Evolutionary conservation across 2,113 vertebrate genomes (phyloP), one percentile per base, ranked within the genome.

Genomic region (Salminus brasiliensis): DNA sequence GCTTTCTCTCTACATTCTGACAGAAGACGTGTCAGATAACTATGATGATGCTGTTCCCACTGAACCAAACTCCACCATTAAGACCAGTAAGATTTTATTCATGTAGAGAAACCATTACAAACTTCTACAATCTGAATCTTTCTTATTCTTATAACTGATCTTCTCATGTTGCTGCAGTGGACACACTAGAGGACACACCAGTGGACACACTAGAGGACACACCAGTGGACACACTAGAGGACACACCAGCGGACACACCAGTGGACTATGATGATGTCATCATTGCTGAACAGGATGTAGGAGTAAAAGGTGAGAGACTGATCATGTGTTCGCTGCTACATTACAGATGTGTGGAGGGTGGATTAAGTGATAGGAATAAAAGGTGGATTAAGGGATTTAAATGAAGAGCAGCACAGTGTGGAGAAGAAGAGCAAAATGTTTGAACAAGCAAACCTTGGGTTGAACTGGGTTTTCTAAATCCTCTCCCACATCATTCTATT

Each of bases 231-330:
- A n/a, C n/a, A n/a, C n/a, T n/a, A n/a, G n/a, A n/a, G n/a, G n/a
- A n/a, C n/a, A n/a, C n/a, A n/a, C n/a, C n/a, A n/a, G n/a, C n/a
- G n/a, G 27, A 80, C 12, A 18, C 3, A 21, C 13, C 3, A 47
- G 71, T 36, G 21, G 13, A 74, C 25, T 67, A 74, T 68, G 78
- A 80, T 80, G 78, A 80, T 21, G 49, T 59, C 70, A 79, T 73
- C 36, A 47, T 23, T 59, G 65, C 41, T 47, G n/a, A 10, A 47
- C 62, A 8, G 29, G 66, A 11, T 29, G 3, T 10, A 62, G 39
- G 1, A 52, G 43, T 36, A 80, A 32, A 52, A 45, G 62, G 71
- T 80, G 21, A 59, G 78, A 21, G 29, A 5, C 3, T 49, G 21
- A 15, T 8, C 9, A n/a, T 52, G 47, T 52, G 47, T 52, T 3